Conservation (phyloP, 2,888 invertebrate genomes). For the Drosophila falleni region DNA sequence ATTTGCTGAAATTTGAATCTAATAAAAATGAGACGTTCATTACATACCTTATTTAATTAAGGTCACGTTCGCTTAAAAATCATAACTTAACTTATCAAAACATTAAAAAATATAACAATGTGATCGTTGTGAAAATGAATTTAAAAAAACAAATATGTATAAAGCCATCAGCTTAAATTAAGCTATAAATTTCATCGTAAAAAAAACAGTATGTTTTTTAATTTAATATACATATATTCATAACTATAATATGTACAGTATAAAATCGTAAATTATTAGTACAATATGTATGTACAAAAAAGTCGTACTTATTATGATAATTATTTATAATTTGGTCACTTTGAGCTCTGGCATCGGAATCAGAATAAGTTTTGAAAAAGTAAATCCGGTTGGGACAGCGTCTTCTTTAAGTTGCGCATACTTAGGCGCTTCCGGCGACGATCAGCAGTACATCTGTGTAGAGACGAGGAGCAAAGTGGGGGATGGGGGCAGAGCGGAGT, state of each 20-base stretch:
- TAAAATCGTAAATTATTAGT: constrained; percentile 30
- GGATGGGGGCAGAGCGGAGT: constrained; percentile 4
- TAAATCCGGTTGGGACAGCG: constrained; percentile 82
- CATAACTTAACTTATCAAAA: too few species aligned
- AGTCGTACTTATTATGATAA: constrained; percentile 14
- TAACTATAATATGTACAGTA: constrained; percentile 23
- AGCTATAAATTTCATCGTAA: too few species aligned
- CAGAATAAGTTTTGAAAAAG: constrained; percentile 81
- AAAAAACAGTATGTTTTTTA: not conserved
- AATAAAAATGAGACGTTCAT: too few species aligned
- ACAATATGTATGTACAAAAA: constrained; percentile 45
- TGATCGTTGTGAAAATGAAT: too few species aligned
- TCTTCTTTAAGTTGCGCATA: constrained; percentile 79
- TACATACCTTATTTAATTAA: too few species aligned
- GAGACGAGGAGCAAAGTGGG: constrained; percentile 13
- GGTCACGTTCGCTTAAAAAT: too few species aligned
- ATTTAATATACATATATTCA: not conserved
- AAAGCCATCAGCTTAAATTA: too few species aligned
- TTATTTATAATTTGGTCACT: constrained; percentile 8
- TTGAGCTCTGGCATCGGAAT: constrained; percentile 29
- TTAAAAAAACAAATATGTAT: too few species aligned
- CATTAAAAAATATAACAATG: too few species aligned
- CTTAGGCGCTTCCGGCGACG: constrained; percentile 74
- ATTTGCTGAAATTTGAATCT: too few species aligned
- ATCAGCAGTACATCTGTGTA: constrained; percentile 76